Conservation (phyloP, 2,888 invertebrate genomes). For the Chrysodeixis includens region DNA sequence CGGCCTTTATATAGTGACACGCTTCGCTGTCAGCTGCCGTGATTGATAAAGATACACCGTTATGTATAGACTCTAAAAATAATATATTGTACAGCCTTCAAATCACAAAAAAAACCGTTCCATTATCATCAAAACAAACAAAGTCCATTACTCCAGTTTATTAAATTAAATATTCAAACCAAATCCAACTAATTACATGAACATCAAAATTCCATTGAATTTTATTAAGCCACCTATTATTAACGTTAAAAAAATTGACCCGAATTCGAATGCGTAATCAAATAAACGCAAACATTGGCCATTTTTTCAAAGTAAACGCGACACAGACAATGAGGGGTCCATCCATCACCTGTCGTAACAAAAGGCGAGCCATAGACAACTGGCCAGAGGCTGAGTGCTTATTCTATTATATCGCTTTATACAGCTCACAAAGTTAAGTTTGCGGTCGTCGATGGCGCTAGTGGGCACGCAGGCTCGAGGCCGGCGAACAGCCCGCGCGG, state of each 20-base stretch:
- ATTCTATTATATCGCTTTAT: constrained; percentile 71
- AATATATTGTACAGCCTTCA: neutral
- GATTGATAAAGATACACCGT: neutral
- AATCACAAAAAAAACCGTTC: neutral
- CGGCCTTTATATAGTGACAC: neutral
- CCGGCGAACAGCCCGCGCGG: constrained; percentile 38
- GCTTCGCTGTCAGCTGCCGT: neutral
- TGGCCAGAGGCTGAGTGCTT: constrained; percentile 76
- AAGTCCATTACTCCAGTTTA: constrained; percentile 11
- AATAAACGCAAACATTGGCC: constrained; percentile 78
- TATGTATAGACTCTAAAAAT: neutral
- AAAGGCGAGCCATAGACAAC: constrained; percentile 81
- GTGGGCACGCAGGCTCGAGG: constrained; percentile 23
- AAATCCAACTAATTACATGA: constrained; percentile 42
- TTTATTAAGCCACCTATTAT: constrained; percentile 36
- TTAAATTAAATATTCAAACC: neutral
- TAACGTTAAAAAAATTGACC: constrained; percentile 62
- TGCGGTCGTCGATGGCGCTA: constrained; percentile 54
- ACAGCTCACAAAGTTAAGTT: constrained; percentile 59
- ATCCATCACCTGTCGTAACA: constrained; percentile 83
- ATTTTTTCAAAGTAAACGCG: constrained; percentile 85
- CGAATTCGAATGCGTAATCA: constrained; percentile 75
- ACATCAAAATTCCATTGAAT: constrained; percentile 37
- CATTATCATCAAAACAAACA: neutral
- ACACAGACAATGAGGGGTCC: constrained; percentile 78